phyloP scores from a whole-genome alignment of 23 tunicate genomes.

The Corella eumyota region DNA sequence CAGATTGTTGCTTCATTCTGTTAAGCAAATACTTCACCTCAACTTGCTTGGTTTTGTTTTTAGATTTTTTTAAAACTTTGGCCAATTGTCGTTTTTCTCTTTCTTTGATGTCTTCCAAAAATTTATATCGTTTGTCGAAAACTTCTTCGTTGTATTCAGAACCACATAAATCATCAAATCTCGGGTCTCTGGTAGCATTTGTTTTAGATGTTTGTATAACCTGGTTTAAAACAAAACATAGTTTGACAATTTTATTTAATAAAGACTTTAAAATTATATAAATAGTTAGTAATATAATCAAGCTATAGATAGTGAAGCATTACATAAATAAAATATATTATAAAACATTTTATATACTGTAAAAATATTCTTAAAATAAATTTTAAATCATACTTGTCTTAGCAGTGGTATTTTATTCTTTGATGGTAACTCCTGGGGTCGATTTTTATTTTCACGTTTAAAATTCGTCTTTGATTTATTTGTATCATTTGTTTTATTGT shows the following conservation, averaged over 20 bases:
- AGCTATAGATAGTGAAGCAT: too few relatives aligned
- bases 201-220: constrained; percentile 1
- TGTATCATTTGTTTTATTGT: not conserved
- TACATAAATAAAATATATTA: too few relatives aligned
- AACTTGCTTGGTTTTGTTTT: constrained; percentile 4
- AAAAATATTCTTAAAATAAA: not conserved
- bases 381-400: constrained; percentile 13
- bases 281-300: too few relatives aligned
- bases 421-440: constrained; percentile 67
- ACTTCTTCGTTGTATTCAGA: constrained; percentile 56
- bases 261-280: too few relatives aligned
- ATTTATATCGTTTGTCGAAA: constrained; percentile 44
- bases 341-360: too few relatives aligned
- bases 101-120: constrained; percentile 41
- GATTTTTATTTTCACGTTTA: constrained; percentile 37
- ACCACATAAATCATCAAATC: constrained; percentile 88
- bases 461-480: constrained; percentile 4
- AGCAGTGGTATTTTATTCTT: constrained; percentile 24
- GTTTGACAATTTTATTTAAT: not conserved
- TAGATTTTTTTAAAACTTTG: constrained; percentile 15
- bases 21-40: constrained; percentile 27
- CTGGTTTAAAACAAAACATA: not conserved
- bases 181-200: constrained; percentile 44
- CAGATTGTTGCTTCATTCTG: constrained; percentile 44
- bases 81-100: constrained; percentile 29